These are phyloP conservation scores for Eilema griseolum DNA, from an alignment of 2,888 invertebrate genomes.

Conservation along the genomic window DNA sequence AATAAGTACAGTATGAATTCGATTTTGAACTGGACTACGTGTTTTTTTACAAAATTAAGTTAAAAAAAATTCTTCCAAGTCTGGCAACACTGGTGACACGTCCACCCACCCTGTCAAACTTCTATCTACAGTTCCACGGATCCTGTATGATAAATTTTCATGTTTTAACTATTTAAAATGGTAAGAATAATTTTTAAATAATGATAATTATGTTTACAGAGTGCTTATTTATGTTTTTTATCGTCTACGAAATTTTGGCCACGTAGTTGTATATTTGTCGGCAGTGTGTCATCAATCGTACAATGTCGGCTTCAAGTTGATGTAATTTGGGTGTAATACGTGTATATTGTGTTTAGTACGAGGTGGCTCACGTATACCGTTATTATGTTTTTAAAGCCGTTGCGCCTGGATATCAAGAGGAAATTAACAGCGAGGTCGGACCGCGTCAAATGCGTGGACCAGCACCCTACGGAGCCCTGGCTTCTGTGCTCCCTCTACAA, in stretches of 20 bases:
- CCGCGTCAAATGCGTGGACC: slow-evolving; percentile 98
- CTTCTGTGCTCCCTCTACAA: slow-evolving; percentile 99
- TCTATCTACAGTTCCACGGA: slow-evolving; percentile 68
- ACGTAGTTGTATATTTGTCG: slow-evolving; percentile 63
- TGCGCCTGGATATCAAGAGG: slow-evolving; percentile 99
- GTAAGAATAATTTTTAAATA: slow-evolving; percentile 66
- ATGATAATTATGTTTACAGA: slow-evolving; percentile 34
- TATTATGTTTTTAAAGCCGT: slow-evolving; percentile 89
- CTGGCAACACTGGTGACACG: slow-evolving; percentile 72
- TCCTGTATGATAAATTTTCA: slow-evolving; percentile 74
- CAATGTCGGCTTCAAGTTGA: slow-evolving; percentile 68
- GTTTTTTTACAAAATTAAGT: background rate
- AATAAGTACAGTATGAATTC: too few species aligned
- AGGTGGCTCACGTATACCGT: slow-evolving; percentile 46
- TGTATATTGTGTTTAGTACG: slow-evolving; percentile 46
- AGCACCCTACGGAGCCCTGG: slow-evolving; percentile 99
- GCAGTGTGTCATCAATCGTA: slow-evolving; percentile 69
- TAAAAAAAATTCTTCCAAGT: background rate
- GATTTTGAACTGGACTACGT: too few species aligned
- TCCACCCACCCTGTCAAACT: slow-evolving; percentile 81
- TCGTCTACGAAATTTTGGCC: slow-evolving; percentile 49
- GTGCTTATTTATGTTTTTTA: slow-evolving; percentile 28
- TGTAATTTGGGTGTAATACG: slow-evolving; percentile 57
- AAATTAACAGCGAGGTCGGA: slow-evolving; percentile 99
- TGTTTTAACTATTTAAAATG: slow-evolving; percentile 81